Percentiles rank a stretch among this genome's conserved stretches.
Conservation (phyloP, 2,888 invertebrate genomes). For the Lasioglossum zephyrum region DNA sequence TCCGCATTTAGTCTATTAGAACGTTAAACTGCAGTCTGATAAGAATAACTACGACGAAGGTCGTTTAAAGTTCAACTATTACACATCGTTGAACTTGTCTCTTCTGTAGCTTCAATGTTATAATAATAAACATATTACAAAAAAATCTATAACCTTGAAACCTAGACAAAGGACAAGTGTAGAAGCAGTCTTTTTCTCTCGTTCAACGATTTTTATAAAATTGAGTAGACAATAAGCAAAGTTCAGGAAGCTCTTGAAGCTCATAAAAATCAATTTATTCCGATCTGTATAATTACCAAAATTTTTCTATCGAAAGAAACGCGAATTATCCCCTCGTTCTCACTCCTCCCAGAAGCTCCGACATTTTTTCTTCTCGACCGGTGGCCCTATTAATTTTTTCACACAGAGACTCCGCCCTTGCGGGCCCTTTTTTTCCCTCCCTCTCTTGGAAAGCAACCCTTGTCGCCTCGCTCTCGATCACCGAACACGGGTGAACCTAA, state of each 20-base stretch:
- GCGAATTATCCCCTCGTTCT: background rate
- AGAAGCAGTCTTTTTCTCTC: background rate
- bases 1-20: background rate
- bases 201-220: background rate
- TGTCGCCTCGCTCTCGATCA: constrained; percentile 55
- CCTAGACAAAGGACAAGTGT: background rate
- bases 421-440: constrained; percentile 45
- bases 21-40: background rate
- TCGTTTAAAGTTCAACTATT: background rate
- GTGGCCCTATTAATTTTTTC: constrained; percentile 55
- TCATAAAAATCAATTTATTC: background rate
- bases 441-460: constrained; percentile 2
- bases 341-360: constrained; percentile 14
- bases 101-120: background rate
- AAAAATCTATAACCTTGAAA: background rate
- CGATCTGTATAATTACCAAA: background rate
- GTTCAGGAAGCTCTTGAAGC: background rate
- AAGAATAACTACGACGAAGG: constrained; percentile 9
- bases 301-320: background rate
- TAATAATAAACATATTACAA: background rate
- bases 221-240: background rate
- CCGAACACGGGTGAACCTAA: constrained; percentile 71
- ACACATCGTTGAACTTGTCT: background rate
- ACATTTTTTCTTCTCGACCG: constrained; percentile 63
- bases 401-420: constrained; percentile 58